These are phyloP conservation scores for Pentamera pediparva DNA, from an alignment of 53 echinoderm and acorn worm genomes.

Conservation along the genomic window DNA sequence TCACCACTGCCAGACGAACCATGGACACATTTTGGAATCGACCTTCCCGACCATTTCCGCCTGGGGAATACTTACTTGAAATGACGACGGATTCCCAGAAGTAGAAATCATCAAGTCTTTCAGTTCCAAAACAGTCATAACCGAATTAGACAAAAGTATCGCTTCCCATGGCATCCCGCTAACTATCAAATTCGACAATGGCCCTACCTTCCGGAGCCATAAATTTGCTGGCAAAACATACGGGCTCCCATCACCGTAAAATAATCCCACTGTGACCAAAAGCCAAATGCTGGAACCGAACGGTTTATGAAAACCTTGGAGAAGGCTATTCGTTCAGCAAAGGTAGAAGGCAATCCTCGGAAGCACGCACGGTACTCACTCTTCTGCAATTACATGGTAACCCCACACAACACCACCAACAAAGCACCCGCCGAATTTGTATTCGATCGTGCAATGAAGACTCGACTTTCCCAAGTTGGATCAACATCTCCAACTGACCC, in stretches of 20 bases:
- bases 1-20: too few relatives aligned
- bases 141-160: slow-evolving; percentile 11
- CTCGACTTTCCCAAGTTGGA: slow-evolving; percentile 4
- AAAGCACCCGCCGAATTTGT: slow-evolving; percentile 9
- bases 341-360: not conserved
- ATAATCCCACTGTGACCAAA: slow-evolving; percentile 26
- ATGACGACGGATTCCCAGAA: too few relatives aligned
- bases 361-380: slow-evolving; percentile 21
- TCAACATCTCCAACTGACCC: not conserved
- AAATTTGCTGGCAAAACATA: not conserved
- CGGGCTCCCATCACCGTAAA: slow-evolving; percentile 5
- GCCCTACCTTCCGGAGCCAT: slow-evolving; percentile 5
- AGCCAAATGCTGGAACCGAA: slow-evolving; percentile 25
- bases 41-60: too few relatives aligned
- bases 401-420: slow-evolving; percentile 35
- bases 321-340: slow-evolving; percentile 12
- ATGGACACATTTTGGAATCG: too few relatives aligned
- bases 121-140: not conserved
- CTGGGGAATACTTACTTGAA: too few relatives aligned
- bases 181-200: slow-evolving; percentile 53
- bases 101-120: not conserved
- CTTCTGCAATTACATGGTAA: slow-evolving; percentile 35
- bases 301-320: slow-evolving; percentile 26
- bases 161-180: slow-evolving; percentile 36
- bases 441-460: slow-evolving; percentile 12